Evolutionary conservation across 2,113 vertebrate species (phyloP).

Genomic region (Erpornis zantholeuca): DNA sequence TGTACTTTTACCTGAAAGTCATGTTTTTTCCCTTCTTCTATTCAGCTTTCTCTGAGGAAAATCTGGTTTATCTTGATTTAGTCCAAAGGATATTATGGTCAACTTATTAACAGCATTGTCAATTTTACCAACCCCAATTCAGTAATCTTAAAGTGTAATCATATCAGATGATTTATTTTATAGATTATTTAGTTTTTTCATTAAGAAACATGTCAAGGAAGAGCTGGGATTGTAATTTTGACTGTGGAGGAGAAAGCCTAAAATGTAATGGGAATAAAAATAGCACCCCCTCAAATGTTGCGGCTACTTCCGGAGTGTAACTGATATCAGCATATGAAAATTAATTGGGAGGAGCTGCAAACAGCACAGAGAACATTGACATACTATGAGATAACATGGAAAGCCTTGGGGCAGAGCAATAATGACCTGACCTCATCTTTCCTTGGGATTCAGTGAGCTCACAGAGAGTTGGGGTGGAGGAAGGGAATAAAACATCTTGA

Average conservation of each 20-base stretch:
- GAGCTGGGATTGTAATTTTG: neutral
- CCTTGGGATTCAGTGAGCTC: neutral
- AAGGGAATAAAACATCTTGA: neutral
- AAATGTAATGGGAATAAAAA: neutral
- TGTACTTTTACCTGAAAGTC: neutral
- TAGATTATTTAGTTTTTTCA: neutral
- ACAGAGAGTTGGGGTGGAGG: neutral
- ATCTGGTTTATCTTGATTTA: neutral
- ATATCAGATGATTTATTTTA: neutral
- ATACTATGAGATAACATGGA: neutral
- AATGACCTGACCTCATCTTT: neutral
- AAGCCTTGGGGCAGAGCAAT: neutral
- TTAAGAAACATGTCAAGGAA: neutral
- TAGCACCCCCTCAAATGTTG: accelerated
- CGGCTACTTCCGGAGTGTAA: neutral
- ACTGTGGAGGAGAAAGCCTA: neutral
- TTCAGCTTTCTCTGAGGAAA: neutral
- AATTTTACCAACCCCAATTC: neutral
- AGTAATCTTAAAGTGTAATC: neutral
- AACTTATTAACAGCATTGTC: neutral
- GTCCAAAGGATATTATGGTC: neutral
- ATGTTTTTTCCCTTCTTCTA: neutral
- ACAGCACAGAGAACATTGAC: neutral
- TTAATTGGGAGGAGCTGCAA: neutral
- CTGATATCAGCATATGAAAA: neutral